phyloP scores from a whole-genome alignment of 92 coral and sea anemone species.

The Siderastrea radians region DNA sequence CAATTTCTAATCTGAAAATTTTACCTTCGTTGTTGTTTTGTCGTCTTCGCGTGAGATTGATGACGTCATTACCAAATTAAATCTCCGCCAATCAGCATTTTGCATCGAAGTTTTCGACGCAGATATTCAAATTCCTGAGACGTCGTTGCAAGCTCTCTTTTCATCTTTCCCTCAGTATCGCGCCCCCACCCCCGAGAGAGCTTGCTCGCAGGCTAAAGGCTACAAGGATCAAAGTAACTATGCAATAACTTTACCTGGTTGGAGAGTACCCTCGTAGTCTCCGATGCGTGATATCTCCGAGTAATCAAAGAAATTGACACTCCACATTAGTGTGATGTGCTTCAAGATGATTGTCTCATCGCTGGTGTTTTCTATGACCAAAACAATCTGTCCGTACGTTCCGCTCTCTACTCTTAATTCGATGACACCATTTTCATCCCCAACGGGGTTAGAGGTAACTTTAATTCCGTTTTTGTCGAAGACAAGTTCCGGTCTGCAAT shows the following conservation, averaged over 20 bases:
- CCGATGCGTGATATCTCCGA: slow-evolving; percentile 53
- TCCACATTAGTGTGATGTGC: slow-evolving; percentile 75
- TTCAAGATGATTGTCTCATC: slow-evolving; percentile 18
- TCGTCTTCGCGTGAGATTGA: not conserved
- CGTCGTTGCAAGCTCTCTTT: too few species aligned
- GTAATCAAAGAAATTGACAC: slow-evolving; percentile 74
- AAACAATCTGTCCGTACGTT: slow-evolving; percentile 16
- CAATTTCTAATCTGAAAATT: too few species aligned
- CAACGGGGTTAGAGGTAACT: slow-evolving; percentile 70
- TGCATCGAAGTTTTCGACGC: too few species aligned
- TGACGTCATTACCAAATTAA: too few species aligned
- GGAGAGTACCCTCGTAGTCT: not conserved
- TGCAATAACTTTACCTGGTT: slow-evolving; percentile 39
- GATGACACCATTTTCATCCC: slow-evolving; percentile 78
- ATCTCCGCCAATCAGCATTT: too few species aligned
- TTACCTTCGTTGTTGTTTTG: too few species aligned
- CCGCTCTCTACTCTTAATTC: slow-evolving; percentile 54
- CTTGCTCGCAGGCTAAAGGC: not conserved
- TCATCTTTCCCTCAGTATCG: too few species aligned
- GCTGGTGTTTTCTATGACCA: slow-evolving; percentile 60
- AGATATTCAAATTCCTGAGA: too few species aligned
- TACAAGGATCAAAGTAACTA: too few species aligned
- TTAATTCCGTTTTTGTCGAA: slow-evolving; percentile 66
- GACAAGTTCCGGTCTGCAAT: slow-evolving; percentile 67
- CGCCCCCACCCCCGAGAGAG: too few species aligned